A percentile compares a stretch with the other conserved stretches of the same genome.
phyloP scores from a whole-genome alignment of 2,888 invertebrate species.

The Thyatira batis region DNA sequence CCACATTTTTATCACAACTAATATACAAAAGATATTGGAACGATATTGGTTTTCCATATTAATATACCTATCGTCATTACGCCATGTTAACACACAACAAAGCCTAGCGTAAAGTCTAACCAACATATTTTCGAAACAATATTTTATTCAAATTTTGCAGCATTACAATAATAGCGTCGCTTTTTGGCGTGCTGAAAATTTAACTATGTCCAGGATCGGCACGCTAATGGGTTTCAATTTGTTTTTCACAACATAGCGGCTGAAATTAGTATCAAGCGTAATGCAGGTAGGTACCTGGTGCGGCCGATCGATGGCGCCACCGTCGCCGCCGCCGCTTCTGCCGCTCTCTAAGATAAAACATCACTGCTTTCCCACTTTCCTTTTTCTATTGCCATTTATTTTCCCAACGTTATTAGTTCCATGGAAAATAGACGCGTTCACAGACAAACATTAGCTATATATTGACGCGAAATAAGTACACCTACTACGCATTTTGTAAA shows the following conservation, averaged over 20 bases:
- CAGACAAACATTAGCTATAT: neutral
- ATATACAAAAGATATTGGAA: no score
- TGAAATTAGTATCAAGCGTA: constrained; percentile 6
- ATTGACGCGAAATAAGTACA: neutral
- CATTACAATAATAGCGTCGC: neutral
- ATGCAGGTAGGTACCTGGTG: constrained; percentile 7
- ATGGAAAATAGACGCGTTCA: constrained; percentile 9
- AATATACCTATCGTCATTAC: neutral
- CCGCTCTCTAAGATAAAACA: constrained; percentile 23
- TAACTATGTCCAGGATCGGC: neutral
- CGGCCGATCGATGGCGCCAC: constrained; percentile 27
- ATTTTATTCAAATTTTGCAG: neutral
- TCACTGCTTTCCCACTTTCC: constrained; percentile 28
- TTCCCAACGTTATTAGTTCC: constrained; percentile 20
- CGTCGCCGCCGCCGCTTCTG: constrained; percentile 5
- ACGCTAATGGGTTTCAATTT: neutral
- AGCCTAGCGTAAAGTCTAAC: neutral
- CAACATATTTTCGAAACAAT: neutral
- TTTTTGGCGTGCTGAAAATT: neutral
- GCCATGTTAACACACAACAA: neutral
- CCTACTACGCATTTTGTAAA: no score
- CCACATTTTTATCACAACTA: no score
- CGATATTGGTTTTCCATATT: no score
- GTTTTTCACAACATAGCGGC: neutral
- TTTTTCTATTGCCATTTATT: constrained; percentile 27